Evolutionary conservation across 2,888 invertebrate genomes (phyloP).

Genomic region (Conomelus anceps): DNA sequence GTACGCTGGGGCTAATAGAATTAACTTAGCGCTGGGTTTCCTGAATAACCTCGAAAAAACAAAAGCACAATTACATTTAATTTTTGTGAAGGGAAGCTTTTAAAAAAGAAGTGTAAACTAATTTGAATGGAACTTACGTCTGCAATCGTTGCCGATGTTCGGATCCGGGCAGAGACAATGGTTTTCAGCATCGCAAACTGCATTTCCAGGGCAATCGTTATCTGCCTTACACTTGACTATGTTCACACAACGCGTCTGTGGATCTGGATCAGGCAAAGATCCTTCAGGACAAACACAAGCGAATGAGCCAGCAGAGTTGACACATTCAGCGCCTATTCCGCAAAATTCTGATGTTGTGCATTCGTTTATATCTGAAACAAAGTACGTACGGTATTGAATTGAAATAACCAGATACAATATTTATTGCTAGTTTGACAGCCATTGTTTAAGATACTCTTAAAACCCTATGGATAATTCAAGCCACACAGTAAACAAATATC

Average conservation of each 20-base stretch:
- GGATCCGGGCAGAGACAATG: constrained; percentile 86
- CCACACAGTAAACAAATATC: too few species aligned
- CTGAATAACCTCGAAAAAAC: too few species aligned
- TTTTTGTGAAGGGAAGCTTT: not conserved
- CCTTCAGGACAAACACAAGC: constrained; percentile 75
- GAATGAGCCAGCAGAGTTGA: constrained; percentile 69
- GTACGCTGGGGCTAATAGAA: too few species aligned
- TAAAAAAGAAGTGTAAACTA: not conserved
- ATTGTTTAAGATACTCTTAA: too few species aligned
- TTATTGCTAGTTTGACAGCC: too few species aligned
- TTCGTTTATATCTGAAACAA: constrained; percentile 67
- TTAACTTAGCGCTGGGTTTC: too few species aligned
- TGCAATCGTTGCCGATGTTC: constrained; percentile 83
- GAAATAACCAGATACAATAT: too few species aligned
- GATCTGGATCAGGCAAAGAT: constrained; percentile 75
- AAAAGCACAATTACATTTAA: too few species aligned
- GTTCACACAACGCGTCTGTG: constrained; percentile 71
- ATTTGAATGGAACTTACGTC: constrained; percentile 59
- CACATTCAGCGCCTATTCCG: constrained; percentile 73
- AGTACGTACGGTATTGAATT: too few species aligned
- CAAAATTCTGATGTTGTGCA: constrained; percentile 65
- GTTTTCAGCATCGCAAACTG: constrained; percentile 68
- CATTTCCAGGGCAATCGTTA: constrained; percentile 82
- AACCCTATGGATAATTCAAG: too few species aligned
- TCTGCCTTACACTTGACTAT: constrained; percentile 69